These are phyloP conservation scores for Coelogynopora nodosa DNA, from an alignment of 2,888 invertebrate species.

Conservation along the genomic window DNA sequence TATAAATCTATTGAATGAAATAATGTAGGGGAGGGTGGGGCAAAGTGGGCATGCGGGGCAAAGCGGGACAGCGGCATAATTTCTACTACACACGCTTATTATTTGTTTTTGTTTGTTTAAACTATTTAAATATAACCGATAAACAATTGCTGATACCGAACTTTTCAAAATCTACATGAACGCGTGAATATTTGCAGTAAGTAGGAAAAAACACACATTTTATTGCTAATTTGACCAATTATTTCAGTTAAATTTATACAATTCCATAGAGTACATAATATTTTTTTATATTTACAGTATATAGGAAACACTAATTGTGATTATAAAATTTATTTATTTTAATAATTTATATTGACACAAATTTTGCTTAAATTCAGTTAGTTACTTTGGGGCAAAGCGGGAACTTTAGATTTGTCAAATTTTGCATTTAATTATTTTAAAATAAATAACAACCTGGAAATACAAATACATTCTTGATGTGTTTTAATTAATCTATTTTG, in stretches of 20 bases:
- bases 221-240: not conserved
- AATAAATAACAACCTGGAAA: too few relatives aligned
- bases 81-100: not conserved
- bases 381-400: conserved; percentile 29
- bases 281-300: not conserved
- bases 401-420: not conserved
- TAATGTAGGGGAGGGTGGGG: conserved; percentile 10
- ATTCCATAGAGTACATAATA: not conserved
- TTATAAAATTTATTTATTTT: not conserved
- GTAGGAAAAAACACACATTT: not conserved
- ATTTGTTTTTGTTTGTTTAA: not conserved
- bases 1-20: too few relatives aligned
- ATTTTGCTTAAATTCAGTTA: conserved; percentile 1
- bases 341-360: not conserved
- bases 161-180: not conserved
- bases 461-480: not conserved
- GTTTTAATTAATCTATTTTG: not conserved
- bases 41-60: not conserved
- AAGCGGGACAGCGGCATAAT: conserved; percentile 11
- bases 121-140: not conserved
- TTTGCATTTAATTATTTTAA: too few relatives aligned
- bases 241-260: conserved; percentile 3
- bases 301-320: not conserved
- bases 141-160: not conserved
- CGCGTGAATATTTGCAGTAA: not conserved